Evolutionary conservation across 2,113 vertebrate species (phyloP).

Genomic region (Lontra canadensis): DNA sequence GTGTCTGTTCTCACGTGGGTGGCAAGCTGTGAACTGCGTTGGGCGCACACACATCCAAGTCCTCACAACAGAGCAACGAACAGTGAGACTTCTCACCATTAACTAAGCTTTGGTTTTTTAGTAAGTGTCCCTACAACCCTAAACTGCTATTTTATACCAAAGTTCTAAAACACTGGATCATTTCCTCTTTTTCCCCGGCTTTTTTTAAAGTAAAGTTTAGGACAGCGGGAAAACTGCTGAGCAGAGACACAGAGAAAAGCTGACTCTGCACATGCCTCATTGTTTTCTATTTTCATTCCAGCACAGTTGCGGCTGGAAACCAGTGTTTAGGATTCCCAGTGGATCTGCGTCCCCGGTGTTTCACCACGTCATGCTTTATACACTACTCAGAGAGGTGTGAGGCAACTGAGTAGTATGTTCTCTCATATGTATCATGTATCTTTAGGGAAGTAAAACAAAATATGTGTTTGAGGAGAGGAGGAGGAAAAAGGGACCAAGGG

Average conservation of each 20-base stretch:
- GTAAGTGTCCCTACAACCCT: neutral
- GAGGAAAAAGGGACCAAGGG: neutral
- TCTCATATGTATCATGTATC: conserved; percentile 20
- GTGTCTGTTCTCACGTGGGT: rapidly evolving
- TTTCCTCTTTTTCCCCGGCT: neutral
- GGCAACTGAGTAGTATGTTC: neutral
- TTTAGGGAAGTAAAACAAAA: conserved; percentile 55
- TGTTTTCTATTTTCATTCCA: conserved; percentile 68
- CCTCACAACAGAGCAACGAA: neutral
- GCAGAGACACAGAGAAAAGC: conserved; percentile 59
- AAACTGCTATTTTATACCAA: neutral
- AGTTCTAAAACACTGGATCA: conserved; percentile 5
- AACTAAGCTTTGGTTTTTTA: neutral
- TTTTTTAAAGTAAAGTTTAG: conserved; percentile 19
- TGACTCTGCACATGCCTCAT: conserved; percentile 66
- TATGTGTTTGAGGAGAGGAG: conserved; percentile 7
- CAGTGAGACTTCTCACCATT: neutral
- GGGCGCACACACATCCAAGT: rapidly evolving
- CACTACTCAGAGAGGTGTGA: conserved; percentile 33
- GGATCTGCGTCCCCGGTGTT: conserved; percentile 15
- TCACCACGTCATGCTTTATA: neutral
- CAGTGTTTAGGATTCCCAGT: conserved; percentile 28
- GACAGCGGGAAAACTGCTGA: conserved; percentile 60
- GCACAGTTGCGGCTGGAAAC: conserved; percentile 63
- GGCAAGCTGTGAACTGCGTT: neutral